Conservation (phyloP, 1,140 invertebrate species). For the Centruroides sculpturatus region DNA sequence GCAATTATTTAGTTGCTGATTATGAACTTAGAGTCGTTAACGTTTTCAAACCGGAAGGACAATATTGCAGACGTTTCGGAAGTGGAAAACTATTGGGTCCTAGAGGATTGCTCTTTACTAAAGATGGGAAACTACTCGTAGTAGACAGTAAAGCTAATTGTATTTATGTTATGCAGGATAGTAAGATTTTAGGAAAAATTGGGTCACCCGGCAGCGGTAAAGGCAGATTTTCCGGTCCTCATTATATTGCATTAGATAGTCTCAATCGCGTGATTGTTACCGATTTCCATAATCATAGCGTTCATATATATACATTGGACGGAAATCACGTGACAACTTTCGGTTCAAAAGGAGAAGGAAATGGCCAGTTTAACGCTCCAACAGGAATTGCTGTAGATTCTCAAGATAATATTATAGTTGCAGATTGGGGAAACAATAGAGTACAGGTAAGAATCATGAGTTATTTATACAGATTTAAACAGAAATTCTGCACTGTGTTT, state of each 20-base stretch:
- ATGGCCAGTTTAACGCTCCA: slow-evolving; percentile 41
- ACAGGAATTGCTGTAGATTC: slow-evolving; percentile 42
- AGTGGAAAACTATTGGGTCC: slow-evolving; percentile 35
- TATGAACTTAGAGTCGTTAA: slow-evolving; percentile 44
- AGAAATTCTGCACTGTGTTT: neutral
- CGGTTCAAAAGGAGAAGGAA: slow-evolving; percentile 32
- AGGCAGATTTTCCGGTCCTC: slow-evolving; percentile 41
- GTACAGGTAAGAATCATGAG: slow-evolving; percentile 28
- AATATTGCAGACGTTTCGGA: slow-evolving; percentile 39
- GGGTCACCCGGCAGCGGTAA: slow-evolving; percentile 28
- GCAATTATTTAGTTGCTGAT: slow-evolving; percentile 40
- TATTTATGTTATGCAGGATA: slow-evolving; percentile 38
- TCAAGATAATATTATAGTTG: slow-evolving; percentile 41
- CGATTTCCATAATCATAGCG: slow-evolving; percentile 76
- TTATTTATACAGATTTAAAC: neutral
- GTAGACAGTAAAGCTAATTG: slow-evolving; percentile 42
- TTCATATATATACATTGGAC: slow-evolving; percentile 37
- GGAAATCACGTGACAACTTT: slow-evolving; percentile 34
- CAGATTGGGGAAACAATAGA: slow-evolving; percentile 46
- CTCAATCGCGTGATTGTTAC: slow-evolving; percentile 46
- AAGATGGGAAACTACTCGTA: slow-evolving; percentile 65
- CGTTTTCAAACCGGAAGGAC: slow-evolving; percentile 35
- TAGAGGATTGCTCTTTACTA: slow-evolving; percentile 61
- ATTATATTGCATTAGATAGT: slow-evolving; percentile 39
- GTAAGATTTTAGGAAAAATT: slow-evolving; percentile 29